phyloP scores from a whole-genome alignment of 2,797 vertebrate species.

The Cyclopterus lumpus region DNA sequence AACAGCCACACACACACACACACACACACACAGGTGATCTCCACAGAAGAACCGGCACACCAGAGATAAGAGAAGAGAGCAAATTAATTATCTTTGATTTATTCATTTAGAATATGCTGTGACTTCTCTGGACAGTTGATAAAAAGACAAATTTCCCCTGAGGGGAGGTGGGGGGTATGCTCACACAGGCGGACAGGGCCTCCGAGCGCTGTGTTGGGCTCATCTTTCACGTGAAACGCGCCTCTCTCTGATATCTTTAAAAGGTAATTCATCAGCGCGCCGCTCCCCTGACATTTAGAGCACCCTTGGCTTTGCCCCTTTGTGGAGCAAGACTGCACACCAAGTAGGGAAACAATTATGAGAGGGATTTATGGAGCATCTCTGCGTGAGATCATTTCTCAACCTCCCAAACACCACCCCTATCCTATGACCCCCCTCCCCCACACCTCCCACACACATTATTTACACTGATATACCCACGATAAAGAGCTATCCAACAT shows the following conservation, averaged over 20 bases:
- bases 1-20: neutral
- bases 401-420: slow-evolving; percentile 43
- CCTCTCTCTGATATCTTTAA: slow-evolving; percentile 81
- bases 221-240: slow-evolving; percentile 80
- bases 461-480: slow-evolving; percentile 66
- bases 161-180: slow-evolving; percentile 64
- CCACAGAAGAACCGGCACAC: slow-evolving; percentile 64
- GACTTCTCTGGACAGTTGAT: slow-evolving; percentile 84
- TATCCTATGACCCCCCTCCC: slow-evolving; percentile 51
- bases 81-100: slow-evolving; percentile 83
- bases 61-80: slow-evolving; percentile 74
- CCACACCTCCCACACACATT: slow-evolving; percentile 49
- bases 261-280: slow-evolving; percentile 83
- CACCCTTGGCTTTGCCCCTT: slow-evolving; percentile 79
- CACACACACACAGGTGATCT: slow-evolving; percentile 58
- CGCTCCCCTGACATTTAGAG: slow-evolving; percentile 80
- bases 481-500: slow-evolving; percentile 64
- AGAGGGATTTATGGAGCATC: slow-evolving; percentile 83
- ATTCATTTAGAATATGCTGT: slow-evolving; percentile 72
- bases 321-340: slow-evolving; percentile 78
- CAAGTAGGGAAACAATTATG: slow-evolving; percentile 81
- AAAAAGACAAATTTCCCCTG: slow-evolving; percentile 84
- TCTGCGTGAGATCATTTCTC: slow-evolving; percentile 73
- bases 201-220: slow-evolving; percentile 59
- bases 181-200: slow-evolving; percentile 59